phyloP scores from a whole-genome alignment of 2,113 vertebrate species.

The Clarias gariepinus region DNA sequence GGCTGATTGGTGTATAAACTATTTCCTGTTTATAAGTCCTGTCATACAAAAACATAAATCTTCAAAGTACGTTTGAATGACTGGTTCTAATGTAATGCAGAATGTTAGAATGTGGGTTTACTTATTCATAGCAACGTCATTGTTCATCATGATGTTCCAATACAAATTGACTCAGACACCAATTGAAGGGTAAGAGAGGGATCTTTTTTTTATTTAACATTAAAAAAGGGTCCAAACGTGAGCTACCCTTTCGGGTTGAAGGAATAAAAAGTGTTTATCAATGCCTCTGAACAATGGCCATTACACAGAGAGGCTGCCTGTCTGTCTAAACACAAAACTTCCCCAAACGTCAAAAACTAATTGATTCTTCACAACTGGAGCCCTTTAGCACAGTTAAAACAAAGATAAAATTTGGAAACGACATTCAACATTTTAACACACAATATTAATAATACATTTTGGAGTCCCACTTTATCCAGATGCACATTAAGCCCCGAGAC shows the following conservation, averaged over 20 bases:
- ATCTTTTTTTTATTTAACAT: conserved; percentile 84
- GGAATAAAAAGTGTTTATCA: conserved; percentile 78
- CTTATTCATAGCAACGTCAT: not conserved
- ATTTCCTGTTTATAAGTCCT: no score
- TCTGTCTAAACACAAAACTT: conserved; percentile 73
- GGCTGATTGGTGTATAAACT: no score
- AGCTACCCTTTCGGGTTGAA: conserved; percentile 73
- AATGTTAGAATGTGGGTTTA: not conserved
- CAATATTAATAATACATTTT: conserved; percentile 70
- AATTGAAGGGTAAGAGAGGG: conserved; percentile 66
- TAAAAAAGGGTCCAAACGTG: conserved; percentile 88
- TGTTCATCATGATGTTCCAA: not conserved
- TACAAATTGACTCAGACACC: not conserved
- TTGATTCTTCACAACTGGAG: conserved; percentile 76
- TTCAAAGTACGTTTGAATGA: not conserved
- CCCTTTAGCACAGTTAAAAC: conserved; percentile 78
- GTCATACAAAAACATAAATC: no score
- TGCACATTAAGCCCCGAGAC: conserved; percentile 71
- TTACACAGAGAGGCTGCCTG: conserved; percentile 60
- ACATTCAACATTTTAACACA: conserved; percentile 86
- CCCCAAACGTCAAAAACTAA: conserved; percentile 43
- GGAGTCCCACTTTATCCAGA: conserved; percentile 68
- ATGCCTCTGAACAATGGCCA: conserved; percentile 70
- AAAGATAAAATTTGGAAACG: conserved; percentile 77
- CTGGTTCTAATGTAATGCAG: not conserved